These are phyloP conservation scores for Pocota personata DNA, from an alignment of 2,888 invertebrate genomes.

Conservation along the genomic window DNA sequence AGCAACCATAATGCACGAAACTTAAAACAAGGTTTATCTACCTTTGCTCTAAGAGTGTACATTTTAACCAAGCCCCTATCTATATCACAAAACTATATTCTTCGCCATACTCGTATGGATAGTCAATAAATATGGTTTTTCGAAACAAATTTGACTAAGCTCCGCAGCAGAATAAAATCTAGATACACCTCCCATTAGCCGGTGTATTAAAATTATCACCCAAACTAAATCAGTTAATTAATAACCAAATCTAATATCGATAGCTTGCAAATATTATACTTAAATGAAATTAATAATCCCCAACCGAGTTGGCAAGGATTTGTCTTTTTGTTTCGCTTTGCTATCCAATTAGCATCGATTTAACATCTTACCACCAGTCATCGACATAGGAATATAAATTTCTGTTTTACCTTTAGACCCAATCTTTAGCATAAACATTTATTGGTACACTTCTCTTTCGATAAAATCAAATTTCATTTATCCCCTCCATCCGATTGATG, in stretches of 20 bases:
- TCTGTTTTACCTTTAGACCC: background rate
- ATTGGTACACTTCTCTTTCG: background rate
- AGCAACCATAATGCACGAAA: too few relatives aligned
- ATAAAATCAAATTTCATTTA: background rate
- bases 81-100: too few relatives aligned
- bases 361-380: background rate
- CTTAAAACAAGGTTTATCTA: too few relatives aligned
- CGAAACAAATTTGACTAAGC: too few relatives aligned
- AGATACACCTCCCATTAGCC: too few relatives aligned
- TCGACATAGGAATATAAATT: background rate
- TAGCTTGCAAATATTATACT: background rate
- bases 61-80: too few relatives aligned
- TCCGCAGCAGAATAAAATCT: too few relatives aligned
- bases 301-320: background rate
- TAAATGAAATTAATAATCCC: background rate
- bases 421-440: background rate
- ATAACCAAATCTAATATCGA: background rate
- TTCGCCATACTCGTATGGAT: too few relatives aligned
- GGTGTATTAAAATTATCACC: background rate
- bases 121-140: too few relatives aligned
- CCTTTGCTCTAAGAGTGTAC: too few relatives aligned
- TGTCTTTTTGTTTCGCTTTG: background rate
- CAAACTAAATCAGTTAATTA: background rate
- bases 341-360: constrained; percentile 3
- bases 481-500: background rate